Conservation (phyloP, 2,113 vertebrate species). For the Danionella cerebrum region DNA sequence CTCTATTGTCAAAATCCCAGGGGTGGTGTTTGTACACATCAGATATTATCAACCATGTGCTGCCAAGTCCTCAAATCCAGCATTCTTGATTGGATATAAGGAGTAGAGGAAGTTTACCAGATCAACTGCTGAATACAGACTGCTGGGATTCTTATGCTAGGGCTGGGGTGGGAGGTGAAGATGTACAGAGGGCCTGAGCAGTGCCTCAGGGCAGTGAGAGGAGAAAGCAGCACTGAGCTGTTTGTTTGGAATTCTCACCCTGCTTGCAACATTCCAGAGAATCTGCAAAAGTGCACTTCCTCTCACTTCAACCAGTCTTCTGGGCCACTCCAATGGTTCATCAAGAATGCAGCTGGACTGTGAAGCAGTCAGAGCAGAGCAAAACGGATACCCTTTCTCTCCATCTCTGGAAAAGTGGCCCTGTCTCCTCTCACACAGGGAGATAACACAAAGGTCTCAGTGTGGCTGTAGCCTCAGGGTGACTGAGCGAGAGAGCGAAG, state of each 20-base stretch:
- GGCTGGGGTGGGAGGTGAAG: not conserved
- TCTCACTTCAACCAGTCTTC: constrained; percentile 52
- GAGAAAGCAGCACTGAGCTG: constrained; percentile 17
- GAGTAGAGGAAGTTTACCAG: no score
- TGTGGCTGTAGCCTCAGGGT: constrained; percentile 67
- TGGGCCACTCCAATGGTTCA: constrained; percentile 57
- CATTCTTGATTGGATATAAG: no score
- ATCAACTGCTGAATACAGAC: no score
- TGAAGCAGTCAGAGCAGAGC: constrained; percentile 51
- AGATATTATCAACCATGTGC: no score
- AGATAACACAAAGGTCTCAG: constrained; percentile 72
- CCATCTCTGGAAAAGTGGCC: constrained; percentile 61
- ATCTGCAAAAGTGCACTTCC: constrained; percentile 46
- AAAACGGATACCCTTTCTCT: constrained; percentile 63
- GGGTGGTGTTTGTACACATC: no score
- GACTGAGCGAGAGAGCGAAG: no score
- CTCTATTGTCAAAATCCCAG: no score
- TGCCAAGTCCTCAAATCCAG: no score
- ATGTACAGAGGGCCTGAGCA: not conserved
- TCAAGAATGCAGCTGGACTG: constrained; percentile 68
- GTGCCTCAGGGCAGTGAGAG: constrained; percentile 6
- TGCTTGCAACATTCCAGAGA: constrained; percentile 48
- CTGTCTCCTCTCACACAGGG: constrained; percentile 59
- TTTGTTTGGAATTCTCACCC: constrained; percentile 42
- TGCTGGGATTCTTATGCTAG: not conserved